These are phyloP conservation scores for Porites cylindrica DNA, from an alignment of 92 coral and sea anemone species.

Conservation along the genomic window DNA sequence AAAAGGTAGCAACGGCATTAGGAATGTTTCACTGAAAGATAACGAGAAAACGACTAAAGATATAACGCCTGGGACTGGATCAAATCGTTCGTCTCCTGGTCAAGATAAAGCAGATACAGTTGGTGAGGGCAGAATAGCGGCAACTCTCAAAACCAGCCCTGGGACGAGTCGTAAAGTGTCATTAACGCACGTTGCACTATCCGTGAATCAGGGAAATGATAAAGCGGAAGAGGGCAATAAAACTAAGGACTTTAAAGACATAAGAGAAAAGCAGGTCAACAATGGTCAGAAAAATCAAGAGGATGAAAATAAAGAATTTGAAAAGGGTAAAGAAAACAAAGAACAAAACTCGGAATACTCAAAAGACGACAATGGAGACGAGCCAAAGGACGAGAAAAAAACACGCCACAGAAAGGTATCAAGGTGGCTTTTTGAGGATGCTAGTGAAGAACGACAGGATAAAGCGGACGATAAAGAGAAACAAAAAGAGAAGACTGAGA, in stretches of 20 bases:
- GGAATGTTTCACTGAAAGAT: not conserved
- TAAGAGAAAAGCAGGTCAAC: not conserved
- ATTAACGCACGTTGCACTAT: slow-evolving; percentile 16
- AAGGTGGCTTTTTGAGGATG: slow-evolving; percentile 27
- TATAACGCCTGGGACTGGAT: too few species aligned
- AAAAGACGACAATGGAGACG: not conserved
- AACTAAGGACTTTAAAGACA: not conserved
- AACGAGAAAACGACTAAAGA: not conserved
- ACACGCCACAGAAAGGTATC: slow-evolving; percentile 7
- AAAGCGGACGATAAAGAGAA: not conserved
- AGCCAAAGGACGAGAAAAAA: slow-evolving; percentile 1
- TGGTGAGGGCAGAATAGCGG: not conserved
- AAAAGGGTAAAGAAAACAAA: not conserved
- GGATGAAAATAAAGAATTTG: not conserved
- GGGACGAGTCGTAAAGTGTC: not conserved
- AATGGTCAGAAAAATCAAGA: not conserved
- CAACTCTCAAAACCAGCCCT: not conserved
- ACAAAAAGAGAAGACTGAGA: slow-evolving; percentile 1
- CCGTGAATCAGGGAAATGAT: not conserved
- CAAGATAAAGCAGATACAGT: not conserved
- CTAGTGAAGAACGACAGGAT: not conserved
- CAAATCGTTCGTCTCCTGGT: too few species aligned
- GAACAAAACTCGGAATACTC: not conserved
- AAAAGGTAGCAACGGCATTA: not conserved
- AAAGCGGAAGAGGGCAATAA: not conserved